Evolutionary conservation across 1,140 invertebrate genomes (phyloP).

Genomic region (Physella acuta): DNA sequence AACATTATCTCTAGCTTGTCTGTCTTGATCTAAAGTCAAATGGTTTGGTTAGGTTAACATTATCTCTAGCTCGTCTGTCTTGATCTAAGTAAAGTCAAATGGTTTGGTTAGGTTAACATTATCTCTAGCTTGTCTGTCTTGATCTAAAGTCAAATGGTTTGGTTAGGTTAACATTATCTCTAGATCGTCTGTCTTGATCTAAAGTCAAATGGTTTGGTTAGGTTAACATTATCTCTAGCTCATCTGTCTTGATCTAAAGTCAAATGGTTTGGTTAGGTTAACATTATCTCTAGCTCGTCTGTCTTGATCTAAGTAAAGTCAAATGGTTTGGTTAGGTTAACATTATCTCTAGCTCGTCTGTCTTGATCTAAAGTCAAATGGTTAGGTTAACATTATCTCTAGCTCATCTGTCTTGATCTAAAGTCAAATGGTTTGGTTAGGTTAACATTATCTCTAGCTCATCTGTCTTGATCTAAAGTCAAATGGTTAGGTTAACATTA

Average conservation of each 20-base stretch:
- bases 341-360: conserved; percentile 33
- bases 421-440: no score
- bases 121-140: conserved; percentile 37
- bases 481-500: conserved; percentile 34
- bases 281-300: conserved; percentile 33
- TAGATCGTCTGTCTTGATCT: conserved; percentile 36
- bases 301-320: conserved; percentile 38
- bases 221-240: conserved; percentile 36
- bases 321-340: no score
- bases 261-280: no score
- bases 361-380: conserved; percentile 35
- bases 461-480: conserved; percentile 37
- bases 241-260: conserved; percentile 37
- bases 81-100: conserved; percentile 33
- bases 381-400: conserved; percentile 38
- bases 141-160: conserved; percentile 30
- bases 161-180: conserved; percentile 39
- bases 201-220: no score
- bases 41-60: no score
- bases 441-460: conserved; percentile 35
- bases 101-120: conserved; percentile 34
- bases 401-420: conserved; percentile 37
- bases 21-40: conserved; percentile 34
- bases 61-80: conserved; percentile 35
- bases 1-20: conserved; percentile 36